These are phyloP conservation scores for Peromyscus nudipes DNA, from an alignment of 2,797 vertebrate species.

Conservation along the genomic window DNA sequence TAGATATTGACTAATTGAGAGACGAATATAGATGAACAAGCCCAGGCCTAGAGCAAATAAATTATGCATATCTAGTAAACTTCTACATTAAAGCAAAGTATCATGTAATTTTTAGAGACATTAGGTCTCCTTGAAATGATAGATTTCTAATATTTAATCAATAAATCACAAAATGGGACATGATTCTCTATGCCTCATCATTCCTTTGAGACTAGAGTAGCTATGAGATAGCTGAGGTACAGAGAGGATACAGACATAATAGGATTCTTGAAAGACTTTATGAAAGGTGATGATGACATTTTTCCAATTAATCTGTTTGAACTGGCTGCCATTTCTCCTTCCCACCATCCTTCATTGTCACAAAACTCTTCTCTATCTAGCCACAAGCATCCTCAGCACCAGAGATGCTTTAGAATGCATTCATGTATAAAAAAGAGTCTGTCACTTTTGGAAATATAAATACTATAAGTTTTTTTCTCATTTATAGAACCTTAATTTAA, in stretches of 20 bases:
- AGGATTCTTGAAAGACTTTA: constrained; percentile 46
- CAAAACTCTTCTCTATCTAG: background rate
- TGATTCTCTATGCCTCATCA: background rate
- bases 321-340: constrained; percentile 5
- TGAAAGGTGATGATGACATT: background rate
- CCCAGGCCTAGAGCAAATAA: background rate
- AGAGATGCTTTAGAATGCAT: background rate
- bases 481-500: background rate
- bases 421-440: background rate
- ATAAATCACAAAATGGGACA: background rate
- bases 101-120: constrained; percentile 4
- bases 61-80: constrained; percentile 13
- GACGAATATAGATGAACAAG: constrained; percentile 25
- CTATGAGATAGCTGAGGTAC: constrained; percentile 5
- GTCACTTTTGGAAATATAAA: background rate
- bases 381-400: background rate
- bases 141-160: constrained; percentile 44
- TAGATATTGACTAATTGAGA: constrained; percentile 5
- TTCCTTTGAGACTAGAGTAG: constrained; percentile 24
- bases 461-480: background rate
- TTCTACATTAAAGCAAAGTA: constrained; percentile 9
- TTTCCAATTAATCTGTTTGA: constrained; percentile 25
- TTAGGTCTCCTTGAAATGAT: constrained; percentile 8
- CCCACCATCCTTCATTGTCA: background rate
- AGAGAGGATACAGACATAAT: background rate